Percentiles rank a stretch among this genome's conserved stretches.
Conservation (phyloP, 2,113 vertebrate genomes). For the Genyomyrus donnyi region DNA sequence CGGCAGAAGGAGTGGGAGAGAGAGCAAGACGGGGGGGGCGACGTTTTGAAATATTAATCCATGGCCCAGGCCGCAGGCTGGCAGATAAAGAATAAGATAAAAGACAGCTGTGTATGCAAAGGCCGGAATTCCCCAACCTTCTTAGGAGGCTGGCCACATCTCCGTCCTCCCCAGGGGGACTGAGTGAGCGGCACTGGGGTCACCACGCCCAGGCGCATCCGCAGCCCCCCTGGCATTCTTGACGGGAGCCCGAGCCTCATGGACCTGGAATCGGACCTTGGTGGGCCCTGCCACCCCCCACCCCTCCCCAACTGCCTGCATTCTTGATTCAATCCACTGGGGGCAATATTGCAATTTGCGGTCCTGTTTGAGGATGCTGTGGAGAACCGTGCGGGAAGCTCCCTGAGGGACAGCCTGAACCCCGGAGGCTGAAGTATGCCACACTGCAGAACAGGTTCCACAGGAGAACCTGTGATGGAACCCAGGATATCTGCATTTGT, state of each 20-base stretch:
- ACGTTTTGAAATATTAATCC: conserved; percentile 64
- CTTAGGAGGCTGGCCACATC: neutral
- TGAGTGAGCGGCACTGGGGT: neutral
- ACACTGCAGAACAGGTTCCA: neutral
- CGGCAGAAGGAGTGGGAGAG: neutral
- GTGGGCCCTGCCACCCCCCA: neutral
- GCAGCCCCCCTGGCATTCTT: conserved; percentile 25
- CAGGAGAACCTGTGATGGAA: neutral
- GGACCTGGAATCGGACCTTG: conserved; percentile 26
- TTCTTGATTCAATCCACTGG: conserved; percentile 16
- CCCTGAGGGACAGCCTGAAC: conserved; percentile 46
- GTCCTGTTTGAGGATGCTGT: conserved; percentile 52
- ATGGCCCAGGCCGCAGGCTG: conserved; percentile 63
- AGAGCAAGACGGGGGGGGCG: conserved; percentile 7
- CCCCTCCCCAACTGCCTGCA: neutral
- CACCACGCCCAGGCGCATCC: conserved; percentile 32
- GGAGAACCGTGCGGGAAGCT: conserved; percentile 50
- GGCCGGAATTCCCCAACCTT: conserved; percentile 20
- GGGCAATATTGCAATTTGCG: conserved; percentile 31
- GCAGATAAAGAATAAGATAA: conserved; percentile 49
- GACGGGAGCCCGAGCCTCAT: conserved; percentile 16
- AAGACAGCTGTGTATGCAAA: conserved; percentile 56
- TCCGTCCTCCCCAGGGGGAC: neutral
- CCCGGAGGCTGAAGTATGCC: neutral
- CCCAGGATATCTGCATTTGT: neutral